Percentiles rank a stretch among this genome's conserved stretches.
Evolutionary conservation across 2,113 vertebrate species (phyloP).

Genomic region (Platichthys stellatus): DNA sequence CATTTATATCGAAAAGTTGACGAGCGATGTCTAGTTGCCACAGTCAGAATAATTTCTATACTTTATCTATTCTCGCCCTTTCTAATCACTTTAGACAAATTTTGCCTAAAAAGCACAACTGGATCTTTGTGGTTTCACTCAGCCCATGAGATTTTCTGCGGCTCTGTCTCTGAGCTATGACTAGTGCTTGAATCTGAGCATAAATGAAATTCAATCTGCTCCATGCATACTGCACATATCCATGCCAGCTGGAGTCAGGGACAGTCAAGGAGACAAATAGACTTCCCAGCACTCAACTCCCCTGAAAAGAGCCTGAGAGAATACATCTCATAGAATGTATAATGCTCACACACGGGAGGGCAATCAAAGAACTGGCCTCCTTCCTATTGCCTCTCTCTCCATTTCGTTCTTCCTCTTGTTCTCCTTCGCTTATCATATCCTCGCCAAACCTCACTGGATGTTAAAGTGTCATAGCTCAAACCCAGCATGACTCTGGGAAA

Average conservation of each 20-base stretch:
- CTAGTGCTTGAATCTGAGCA: conserved; percentile 44
- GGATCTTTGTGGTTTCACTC: conserved; percentile 31
- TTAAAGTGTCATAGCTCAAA: conserved; percentile 62
- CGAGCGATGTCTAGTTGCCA: no score
- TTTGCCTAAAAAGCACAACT: conserved; percentile 8
- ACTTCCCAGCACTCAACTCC: conserved; percentile 68
- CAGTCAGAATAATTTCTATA: no score
- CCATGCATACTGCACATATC: conserved; percentile 35
- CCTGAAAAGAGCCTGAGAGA: conserved; percentile 50
- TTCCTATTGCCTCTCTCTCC: conserved; percentile 26
- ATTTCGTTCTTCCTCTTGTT: conserved; percentile 13
- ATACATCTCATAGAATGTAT: conserved; percentile 68
- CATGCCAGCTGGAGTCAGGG: conserved; percentile 70
- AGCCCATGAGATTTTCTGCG: conserved; percentile 30
- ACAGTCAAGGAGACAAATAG: conserved; percentile 61
- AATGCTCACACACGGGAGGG: conserved; percentile 67
- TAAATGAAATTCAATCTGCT: conserved; percentile 75
- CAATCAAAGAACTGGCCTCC: conserved; percentile 66
- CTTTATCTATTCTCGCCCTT: no score
- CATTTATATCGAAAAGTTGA: no score
- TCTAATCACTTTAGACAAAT: not conserved
- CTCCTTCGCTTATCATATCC: conserved; percentile 31
- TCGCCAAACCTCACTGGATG: conserved; percentile 57
- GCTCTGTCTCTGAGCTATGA: conserved; percentile 38
- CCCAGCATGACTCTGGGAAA: conserved; percentile 69